These are phyloP conservation scores for Thalpophila matura DNA, from an alignment of 2,888 invertebrate species.

Conservation along the genomic window DNA sequence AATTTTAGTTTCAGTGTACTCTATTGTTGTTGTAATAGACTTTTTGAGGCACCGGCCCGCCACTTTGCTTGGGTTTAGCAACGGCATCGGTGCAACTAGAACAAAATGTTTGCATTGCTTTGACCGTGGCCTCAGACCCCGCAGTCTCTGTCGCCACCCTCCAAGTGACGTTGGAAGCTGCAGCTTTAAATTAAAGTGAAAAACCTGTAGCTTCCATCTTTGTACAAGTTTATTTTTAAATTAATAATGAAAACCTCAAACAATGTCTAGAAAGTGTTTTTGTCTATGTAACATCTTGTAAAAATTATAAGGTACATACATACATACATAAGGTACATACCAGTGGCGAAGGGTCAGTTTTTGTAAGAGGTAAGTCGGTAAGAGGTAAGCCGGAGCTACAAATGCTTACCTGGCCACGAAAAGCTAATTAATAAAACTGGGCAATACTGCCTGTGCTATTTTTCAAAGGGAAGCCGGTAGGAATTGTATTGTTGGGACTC, in stretches of 20 bases:
- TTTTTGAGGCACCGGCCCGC: constrained; percentile 9
- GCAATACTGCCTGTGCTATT: too few species aligned
- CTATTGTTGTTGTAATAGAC: constrained; percentile 25
- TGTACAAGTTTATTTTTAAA: constrained; percentile 34
- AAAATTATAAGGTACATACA: too few species aligned
- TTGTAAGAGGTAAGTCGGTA: too few species aligned
- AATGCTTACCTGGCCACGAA: too few species aligned
- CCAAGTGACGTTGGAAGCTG: neutral
- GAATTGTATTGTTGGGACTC: too few species aligned
- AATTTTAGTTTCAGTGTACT: constrained; percentile 22
- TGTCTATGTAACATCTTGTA: constrained; percentile 14
- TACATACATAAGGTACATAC: too few species aligned
- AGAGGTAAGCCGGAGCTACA: too few species aligned
- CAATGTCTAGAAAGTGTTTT: neutral
- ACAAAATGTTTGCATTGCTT: neutral
- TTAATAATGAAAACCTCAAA: constrained; percentile 23
- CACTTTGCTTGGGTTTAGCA: neutral
- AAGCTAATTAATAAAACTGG: too few species aligned
- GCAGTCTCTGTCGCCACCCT: neutral
- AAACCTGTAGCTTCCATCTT: constrained; percentile 29
- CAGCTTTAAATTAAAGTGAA: constrained; percentile 5
- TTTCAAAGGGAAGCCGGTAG: too few species aligned
- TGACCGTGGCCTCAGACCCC: neutral
- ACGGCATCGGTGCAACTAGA: neutral
- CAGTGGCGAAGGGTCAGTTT: too few species aligned